These are phyloP conservation scores for Cyprinodon brontotheroides DNA, from an alignment of 2,113 vertebrate species.

Conservation along the genomic window DNA sequence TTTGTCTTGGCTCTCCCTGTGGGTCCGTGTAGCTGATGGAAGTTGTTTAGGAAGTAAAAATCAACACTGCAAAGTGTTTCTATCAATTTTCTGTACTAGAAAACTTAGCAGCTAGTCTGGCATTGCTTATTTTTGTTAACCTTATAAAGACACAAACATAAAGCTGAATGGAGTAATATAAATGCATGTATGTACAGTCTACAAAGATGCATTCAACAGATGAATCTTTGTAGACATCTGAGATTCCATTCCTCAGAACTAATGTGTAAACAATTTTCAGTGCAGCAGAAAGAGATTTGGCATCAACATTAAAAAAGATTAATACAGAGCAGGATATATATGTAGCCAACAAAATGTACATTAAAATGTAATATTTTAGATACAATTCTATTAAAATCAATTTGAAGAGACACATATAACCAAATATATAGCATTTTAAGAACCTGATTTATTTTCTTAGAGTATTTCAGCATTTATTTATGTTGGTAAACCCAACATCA, in stretches of 20 bases:
- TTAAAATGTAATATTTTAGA: background rate
- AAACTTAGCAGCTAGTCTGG: background rate
- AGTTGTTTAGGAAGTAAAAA: slow-evolving; percentile 32
- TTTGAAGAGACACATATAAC: background rate
- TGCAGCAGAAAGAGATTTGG: background rate
- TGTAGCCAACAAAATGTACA: background rate
- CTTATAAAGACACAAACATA: background rate
- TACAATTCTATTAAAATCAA: background rate
- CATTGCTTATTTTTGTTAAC: background rate
- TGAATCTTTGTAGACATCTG: background rate
- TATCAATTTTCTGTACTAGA: slow-evolving; percentile 4
- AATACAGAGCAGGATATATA: background rate
- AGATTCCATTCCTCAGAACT: background rate
- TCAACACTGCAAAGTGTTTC: slow-evolving; percentile 21
- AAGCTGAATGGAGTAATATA: background rate
- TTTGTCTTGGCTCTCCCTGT: slow-evolving; percentile 45
- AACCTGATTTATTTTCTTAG: background rate
- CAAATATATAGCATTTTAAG: background rate
- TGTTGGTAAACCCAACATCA: too few relatives aligned
- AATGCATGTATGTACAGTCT: slow-evolving; percentile 27
- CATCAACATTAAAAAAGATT: background rate
- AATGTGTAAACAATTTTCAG: background rate
- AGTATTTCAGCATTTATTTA: too few relatives aligned
- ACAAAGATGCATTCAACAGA: slow-evolving; percentile 13
- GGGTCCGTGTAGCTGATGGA: slow-evolving; percentile 21